A percentile compares a stretch with the other conserved stretches of the same genome.
phyloP scores from a whole-genome alignment of 2,797 vertebrate genomes.

The Poeciliopsis presidionis region DNA sequence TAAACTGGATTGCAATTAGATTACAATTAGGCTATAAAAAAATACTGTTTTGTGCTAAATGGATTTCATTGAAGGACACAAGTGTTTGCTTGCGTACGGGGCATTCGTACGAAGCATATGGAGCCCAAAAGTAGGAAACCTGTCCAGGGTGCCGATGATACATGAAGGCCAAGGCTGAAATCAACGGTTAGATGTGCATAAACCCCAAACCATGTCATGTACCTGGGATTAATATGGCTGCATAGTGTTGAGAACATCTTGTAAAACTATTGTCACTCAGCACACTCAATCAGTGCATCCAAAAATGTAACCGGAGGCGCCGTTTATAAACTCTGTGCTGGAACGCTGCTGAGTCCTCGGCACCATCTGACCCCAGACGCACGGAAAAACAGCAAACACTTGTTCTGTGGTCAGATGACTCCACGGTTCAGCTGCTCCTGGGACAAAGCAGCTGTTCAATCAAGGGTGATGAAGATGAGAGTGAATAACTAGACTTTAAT shows the following conservation, averaged over 20 bases:
- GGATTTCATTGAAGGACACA: not conserved
- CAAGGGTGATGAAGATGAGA: not conserved
- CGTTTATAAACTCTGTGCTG: not conserved
- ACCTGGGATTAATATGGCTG: not conserved
- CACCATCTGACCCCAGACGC: not conserved
- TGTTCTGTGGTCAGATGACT: conserved; percentile 5
- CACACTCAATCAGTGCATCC: not conserved
- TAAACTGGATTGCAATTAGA: not conserved
- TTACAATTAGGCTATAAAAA: not conserved
- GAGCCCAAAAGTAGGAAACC: not conserved
- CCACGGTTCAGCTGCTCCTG: not conserved
- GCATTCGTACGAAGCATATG: not conserved
- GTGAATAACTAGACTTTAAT: not conserved
- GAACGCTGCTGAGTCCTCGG: not conserved
- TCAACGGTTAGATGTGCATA: not conserved
- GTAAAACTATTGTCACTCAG: conserved; percentile 5
- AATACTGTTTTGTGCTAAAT: not conserved
- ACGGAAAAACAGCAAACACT: not conserved
- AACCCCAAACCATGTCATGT: not conserved
- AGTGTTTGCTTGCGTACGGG: not conserved
- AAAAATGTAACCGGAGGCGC: not conserved
- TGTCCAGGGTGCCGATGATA: not conserved
- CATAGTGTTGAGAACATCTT: not conserved
- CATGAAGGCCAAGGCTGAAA: not conserved
- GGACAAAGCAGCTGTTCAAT: conserved; percentile 2